These are phyloP conservation scores for Cheirogaleus medius DNA, from an alignment of 2,113 vertebrate species.

Conservation along the genomic window DNA sequence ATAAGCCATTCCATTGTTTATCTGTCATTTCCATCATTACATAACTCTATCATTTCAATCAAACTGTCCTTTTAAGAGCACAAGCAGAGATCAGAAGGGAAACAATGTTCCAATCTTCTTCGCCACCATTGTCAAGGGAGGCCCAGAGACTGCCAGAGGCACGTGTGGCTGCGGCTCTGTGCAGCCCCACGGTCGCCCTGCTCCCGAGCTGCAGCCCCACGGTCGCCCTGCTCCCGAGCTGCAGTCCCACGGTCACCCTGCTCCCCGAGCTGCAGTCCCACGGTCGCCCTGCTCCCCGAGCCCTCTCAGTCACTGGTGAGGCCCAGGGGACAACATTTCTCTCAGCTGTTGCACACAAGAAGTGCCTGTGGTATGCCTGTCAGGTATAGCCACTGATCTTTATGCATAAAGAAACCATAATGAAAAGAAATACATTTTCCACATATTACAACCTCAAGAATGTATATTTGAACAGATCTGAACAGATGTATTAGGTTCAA, in stretches of 20 bases:
- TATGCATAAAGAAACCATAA: background rate
- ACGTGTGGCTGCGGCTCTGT: background rate
- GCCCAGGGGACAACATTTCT: background rate
- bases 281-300: fast-evolving
- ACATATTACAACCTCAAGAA: background rate
- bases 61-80: background rate
- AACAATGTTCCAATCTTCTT: background rate
- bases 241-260: too few species aligned
- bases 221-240: too few species aligned
- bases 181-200: fast-evolving
- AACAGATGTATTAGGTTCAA: background rate
- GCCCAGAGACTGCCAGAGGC: background rate
- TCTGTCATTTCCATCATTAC: background rate
- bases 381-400: background rate
- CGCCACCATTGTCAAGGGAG: background rate
- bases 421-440: background rate
- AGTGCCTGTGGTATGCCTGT: background rate
- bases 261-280: background rate
- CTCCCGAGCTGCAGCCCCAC: background rate
- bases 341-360: background rate
- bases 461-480: background rate
- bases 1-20: background rate
- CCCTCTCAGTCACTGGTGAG: background rate
- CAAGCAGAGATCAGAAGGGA: background rate
- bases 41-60: background rate